A percentile compares a stretch with the other conserved stretches of the same genome.
These are phyloP conservation scores for Oreochromis spilurus DNA, from an alignment of 2,113 vertebrate species.

Conservation along the genomic window DNA sequence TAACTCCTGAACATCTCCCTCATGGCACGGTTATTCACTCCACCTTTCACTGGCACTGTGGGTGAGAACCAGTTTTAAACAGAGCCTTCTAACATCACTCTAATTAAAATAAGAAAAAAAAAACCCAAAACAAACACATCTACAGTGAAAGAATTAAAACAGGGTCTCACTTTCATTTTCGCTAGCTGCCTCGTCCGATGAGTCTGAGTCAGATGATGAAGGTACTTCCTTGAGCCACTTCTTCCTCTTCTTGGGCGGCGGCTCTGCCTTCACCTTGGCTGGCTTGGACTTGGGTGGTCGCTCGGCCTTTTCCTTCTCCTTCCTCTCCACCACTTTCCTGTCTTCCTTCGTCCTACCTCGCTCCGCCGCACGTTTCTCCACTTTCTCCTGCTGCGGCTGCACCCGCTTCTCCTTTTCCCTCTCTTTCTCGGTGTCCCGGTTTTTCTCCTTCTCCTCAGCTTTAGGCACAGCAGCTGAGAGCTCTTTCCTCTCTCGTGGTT, in stretches of 20 bases:
- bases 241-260: constrained; percentile 90
- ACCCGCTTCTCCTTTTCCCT: constrained; percentile 49
- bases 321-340: constrained; percentile 58
- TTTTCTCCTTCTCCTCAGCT: constrained; percentile 55
- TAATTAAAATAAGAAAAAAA: not conserved
- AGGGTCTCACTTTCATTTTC: constrained; percentile 82
- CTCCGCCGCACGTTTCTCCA: constrained; percentile 63
- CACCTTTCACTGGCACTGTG: constrained; percentile 74
- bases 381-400: constrained; percentile 52
- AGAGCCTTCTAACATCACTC: not conserved
- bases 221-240: constrained; percentile 87
- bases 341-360: constrained; percentile 67
- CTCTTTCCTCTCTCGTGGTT: constrained; percentile 61
- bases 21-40: constrained; percentile 87
- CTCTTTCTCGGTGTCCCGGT: constrained; percentile 26
- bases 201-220: constrained; percentile 84
- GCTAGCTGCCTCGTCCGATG: constrained; percentile 81
- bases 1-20: constrained; percentile 95
- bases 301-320: constrained; percentile 61
- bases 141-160: not conserved
- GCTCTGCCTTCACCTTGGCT: constrained; percentile 84
- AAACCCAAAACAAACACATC: not conserved
- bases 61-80: not conserved
- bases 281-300: constrained; percentile 73
- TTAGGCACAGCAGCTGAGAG: constrained; percentile 32